Evolutionary conservation across 2,888 invertebrate genomes (phyloP).

Genomic region (Stratiomys singularior): DNA sequence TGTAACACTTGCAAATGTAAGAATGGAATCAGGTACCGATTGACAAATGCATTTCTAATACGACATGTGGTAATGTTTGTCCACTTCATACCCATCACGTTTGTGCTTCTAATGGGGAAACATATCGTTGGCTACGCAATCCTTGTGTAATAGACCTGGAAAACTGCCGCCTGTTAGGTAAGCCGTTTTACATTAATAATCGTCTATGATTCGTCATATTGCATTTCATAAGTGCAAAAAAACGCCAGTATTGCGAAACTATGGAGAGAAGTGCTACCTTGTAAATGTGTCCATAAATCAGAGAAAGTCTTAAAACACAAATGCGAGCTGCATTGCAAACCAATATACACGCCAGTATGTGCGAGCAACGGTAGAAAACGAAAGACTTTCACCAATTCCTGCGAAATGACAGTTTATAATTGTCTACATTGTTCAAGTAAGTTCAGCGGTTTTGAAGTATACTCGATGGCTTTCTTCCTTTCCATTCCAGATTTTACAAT

Average conservation of each 20-base stretch:
- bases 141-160: not conserved
- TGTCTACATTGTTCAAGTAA: conserved; percentile 9
- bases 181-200: not conserved
- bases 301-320: not conserved
- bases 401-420: not conserved
- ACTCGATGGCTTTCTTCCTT: too few species aligned
- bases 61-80: too few species aligned
- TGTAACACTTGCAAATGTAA: too few species aligned
- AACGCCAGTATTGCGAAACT: not conserved
- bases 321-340: not conserved
- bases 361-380: not conserved
- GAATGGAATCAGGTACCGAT: too few species aligned
- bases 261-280: not conserved
- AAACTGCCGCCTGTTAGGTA: not conserved
- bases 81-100: not conserved
- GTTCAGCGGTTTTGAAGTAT: too few species aligned
- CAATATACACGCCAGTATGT: not conserved
- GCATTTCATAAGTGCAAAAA: not conserved
- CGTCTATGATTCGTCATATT: too few species aligned
- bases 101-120: not conserved
- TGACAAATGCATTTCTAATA: too few species aligned
- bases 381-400: not conserved
- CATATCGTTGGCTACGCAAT: not conserved
- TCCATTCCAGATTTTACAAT: too few species aligned
- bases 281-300: not conserved